Base-by-base conservation (phyloP, 1,140 invertebrate genomes). In the Zaprionus nigranus region DNA sequence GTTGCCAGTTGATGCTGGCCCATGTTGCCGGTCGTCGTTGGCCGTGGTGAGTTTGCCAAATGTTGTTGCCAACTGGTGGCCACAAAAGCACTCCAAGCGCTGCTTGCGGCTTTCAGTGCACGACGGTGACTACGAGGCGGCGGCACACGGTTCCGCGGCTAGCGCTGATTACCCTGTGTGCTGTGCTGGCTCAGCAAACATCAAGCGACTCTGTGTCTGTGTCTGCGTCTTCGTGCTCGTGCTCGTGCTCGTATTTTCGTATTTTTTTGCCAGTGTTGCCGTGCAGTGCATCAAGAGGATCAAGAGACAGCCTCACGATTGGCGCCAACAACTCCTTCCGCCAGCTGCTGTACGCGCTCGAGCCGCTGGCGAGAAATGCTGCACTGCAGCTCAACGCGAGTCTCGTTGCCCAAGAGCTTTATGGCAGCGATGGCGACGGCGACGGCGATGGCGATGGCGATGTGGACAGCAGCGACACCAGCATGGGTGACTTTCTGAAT, bases 241-340 rank as follows among this genome's bases (percentile, higher is more conserved):
- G 56, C 15, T 26, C 46, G 20, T 20, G n/a, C 5, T 57, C 13
- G 13, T n/a, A 9, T 53, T 38, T 30, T 58, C 53, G 51, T 28
- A 49, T 86, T 79, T 87, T 72, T 74, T 77, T 71, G 72, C 34
- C 20, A 63, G 67, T 66, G 62, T 49, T 20, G 66, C 43, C 20
- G 46, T 40, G 24, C 53, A 46, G 28, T 28, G 59, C 24, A 70
- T 69, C 46, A 40, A 36, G 40, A 5, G 17, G 17, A 66, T 56
- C 36, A 12, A 72, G 53, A 70, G 53, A 80, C 78, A 69, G 84
- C 84, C 80, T 88, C 81, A 87, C 84, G 34, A 87, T 87, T 81
- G 61, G 63, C 65, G 63, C 68, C 68, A 60, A 59, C 38, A 56
- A 67, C 20, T 65, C 62, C 49, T 79, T 66, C 36, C 69, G 79